Base-by-base conservation (phyloP, 2,113 vertebrate species). In the Crotalus horridus region DNA sequence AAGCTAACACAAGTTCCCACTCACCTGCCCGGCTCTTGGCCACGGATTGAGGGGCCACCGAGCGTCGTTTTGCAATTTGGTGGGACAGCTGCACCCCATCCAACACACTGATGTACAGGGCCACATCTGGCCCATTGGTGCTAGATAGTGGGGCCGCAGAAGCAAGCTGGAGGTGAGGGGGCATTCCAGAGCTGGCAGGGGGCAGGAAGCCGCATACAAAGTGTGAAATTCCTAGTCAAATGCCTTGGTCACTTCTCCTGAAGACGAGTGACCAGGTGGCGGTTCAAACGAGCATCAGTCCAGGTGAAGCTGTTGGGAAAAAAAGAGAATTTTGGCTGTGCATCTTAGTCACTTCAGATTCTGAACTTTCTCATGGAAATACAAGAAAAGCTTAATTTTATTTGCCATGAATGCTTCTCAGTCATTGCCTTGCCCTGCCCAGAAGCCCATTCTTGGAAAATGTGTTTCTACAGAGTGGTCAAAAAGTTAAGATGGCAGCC, bases 181-280 rank as follows among this genome's bases (percentile, higher is more conserved):
- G 10, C 24, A n/a, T 39, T 90, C 92, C 8, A 46, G 89, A 8
- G 56, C 8, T 46, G 89, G 94, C 61, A 96, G 88, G 4, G 94
- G 93, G 24, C 89, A 89, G 3, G 94, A 95, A 21, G 93, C 85
- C 1, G 95, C 95, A n/a, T 95, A 96, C 4, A 96, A 90, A 21
- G 94, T 95, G 5, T 93, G 94, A 29, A 96, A 96, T 85, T 96
- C 94, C 59, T 61, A 46, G 46, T 96, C 94, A 91, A 96, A 96
- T 0, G 94, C 92, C 26, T 94, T 92, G 0, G 90, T 93, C 69
- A 95, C 95, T 90, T 96, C 94, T 26, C 95, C 95, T 6, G 93
- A 55, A 96, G 59, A 9, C 59, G 87, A n/a, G 95, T 95, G 85
- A 94, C 85, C n/a, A 96, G 46, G 85, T 95, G 94, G 23, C 95